Base-by-base conservation (phyloP, 2,888 invertebrate genomes). In the Chouioia cunea region DNA sequence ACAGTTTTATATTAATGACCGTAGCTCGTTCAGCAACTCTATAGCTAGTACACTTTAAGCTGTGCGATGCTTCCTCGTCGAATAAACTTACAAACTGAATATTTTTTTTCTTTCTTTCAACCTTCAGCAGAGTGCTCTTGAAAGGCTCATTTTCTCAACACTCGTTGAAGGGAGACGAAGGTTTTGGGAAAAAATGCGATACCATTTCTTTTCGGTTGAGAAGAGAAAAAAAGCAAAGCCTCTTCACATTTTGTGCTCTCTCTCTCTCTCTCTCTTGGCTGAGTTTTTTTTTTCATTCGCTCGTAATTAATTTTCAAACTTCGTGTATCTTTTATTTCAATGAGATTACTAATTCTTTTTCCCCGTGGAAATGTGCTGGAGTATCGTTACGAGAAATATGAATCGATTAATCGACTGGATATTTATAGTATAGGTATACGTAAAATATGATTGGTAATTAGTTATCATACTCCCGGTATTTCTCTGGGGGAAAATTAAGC, bases 21-120 rank as follows among this genome's bases (percentile, higher is more conserved):
- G 36, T 58, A 14, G 14, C 2, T 0, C 22, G 20, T 15, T 15
- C 48, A 23, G 22, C 2, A 22, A 36, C 36, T 36, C 36, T 36
- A 36, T 27, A 27, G n/a, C 27, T 2, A 27, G 27, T 27, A 36
- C 6, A 36, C 36, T 36, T 27, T 27, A 10, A 36, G 36, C 36
- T 6, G 4, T 43, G 18, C 23, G 14, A 36, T 15, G 43, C 16
- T 22, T 47, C 36, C 36, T 36, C 56, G 16, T 53, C n/a, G 46
- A 44, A 64, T 46, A 71, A 69, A 69, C 60, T 60, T 72, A 56
- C 60, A 53, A 68, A 60, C 44, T 53, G 46, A 58, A 46, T 46
- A 48, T 46, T 56, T 27, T 18, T 14, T 52, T 48, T 12, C 23
- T 54, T 20, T 8, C 10, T 36, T 14, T 2, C 43, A 18, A 14